Evolutionary conservation across 2,113 vertebrate species (phyloP).

Genomic region (Bathybates hornii): DNA sequence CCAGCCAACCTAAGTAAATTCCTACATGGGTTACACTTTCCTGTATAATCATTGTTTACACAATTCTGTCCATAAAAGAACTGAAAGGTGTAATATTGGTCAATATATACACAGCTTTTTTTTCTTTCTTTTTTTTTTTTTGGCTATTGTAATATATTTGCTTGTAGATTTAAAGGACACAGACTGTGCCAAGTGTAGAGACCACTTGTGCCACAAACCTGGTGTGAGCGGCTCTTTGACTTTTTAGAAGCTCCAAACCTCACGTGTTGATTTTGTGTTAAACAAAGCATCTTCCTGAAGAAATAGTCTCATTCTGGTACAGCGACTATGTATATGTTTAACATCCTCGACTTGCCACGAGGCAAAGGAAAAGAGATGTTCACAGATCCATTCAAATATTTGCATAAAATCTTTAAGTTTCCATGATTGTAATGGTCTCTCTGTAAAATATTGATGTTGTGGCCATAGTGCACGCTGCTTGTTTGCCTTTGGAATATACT

Average conservation of each 20-base stretch:
- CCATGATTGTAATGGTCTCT: background rate
- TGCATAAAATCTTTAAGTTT: constrained; percentile 31
- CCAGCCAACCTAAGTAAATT: background rate
- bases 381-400: background rate
- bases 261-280: background rate
- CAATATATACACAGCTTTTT: background rate
- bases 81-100: background rate
- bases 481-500: background rate
- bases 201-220: constrained; percentile 49
- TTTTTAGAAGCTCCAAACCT: background rate
- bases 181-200: constrained; percentile 2
- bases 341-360: background rate
- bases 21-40: background rate
- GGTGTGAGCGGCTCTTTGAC: constrained; percentile 38
- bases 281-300: background rate
- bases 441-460: background rate
- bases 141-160: background rate
- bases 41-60: background rate
- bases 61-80: background rate
- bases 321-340: background rate
- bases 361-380: background rate
- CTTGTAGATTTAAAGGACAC: background rate
- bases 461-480: background rate
- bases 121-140: background rate
- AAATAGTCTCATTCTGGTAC: background rate